These are phyloP conservation scores for Steatornis caripensis DNA, from an alignment of 2,113 vertebrate species.

Conservation along the genomic window DNA sequence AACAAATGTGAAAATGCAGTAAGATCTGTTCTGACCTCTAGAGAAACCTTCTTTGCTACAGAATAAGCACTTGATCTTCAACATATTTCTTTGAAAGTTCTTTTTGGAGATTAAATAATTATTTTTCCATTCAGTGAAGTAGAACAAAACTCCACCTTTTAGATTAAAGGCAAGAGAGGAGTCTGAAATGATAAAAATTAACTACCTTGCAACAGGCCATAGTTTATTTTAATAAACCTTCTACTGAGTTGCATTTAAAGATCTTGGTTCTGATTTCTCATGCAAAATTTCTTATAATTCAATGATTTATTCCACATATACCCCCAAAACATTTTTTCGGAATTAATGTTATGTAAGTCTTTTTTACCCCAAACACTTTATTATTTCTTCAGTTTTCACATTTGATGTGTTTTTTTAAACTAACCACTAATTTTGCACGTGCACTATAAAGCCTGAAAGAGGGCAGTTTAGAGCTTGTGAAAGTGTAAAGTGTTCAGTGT, in stretches of 20 bases:
- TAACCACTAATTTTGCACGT: not conserved
- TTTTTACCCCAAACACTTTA: not conserved
- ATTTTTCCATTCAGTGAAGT: not conserved
- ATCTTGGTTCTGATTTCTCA: not conserved
- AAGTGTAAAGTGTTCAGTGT: not conserved
- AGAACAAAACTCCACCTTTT: not conserved
- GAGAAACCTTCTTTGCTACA: not conserved
- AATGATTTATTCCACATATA: not conserved
- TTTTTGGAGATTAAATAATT: not conserved
- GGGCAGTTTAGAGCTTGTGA: not conserved
- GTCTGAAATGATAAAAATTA: not conserved
- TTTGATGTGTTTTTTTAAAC: not conserved
- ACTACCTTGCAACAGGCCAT: not conserved
- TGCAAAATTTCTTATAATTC: not conserved
- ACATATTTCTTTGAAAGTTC: not conserved
- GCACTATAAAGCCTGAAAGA: not conserved
- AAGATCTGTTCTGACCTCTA: not conserved
- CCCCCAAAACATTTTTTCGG: not conserved
- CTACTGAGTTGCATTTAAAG: not conserved
- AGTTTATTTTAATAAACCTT: not conserved
- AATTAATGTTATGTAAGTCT: not conserved
- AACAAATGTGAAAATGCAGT: not conserved
- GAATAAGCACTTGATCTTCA: not conserved
- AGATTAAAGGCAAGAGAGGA: not conserved
- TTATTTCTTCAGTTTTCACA: not conserved